phyloP scores from a whole-genome alignment of 2,888 invertebrate species.

The Nephrotoma appendiculata region DNA sequence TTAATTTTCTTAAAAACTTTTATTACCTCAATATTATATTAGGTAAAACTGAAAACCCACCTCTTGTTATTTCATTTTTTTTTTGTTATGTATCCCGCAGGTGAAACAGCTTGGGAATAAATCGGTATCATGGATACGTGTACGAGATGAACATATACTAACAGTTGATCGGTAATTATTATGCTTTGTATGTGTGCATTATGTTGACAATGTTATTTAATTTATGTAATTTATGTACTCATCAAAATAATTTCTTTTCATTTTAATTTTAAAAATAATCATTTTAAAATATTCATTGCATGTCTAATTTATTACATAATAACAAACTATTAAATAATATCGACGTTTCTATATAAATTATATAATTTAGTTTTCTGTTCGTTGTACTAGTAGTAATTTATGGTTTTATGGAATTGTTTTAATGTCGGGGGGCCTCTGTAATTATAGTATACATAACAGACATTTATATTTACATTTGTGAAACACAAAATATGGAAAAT shows the following conservation, averaged over 20 bases:
- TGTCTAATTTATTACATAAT: not conserved
- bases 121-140: constrained; percentile 84
- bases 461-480: not conserved
- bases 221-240: not conserved
- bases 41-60: not conserved
- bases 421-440: not conserved
- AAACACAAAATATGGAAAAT: not conserved
- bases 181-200: not conserved
- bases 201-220: not conserved
- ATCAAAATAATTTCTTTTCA: not conserved
- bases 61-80: constrained; percentile 8
- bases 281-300: not conserved
- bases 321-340: not conserved
- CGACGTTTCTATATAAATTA: not conserved
- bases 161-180: constrained; percentile 66
- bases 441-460: not conserved
- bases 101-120: constrained; percentile 83
- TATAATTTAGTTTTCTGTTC: not conserved
- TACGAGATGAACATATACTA: constrained; percentile 78
- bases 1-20: not conserved
- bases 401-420: not conserved
- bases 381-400: not conserved
- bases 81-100: constrained; percentile 20
- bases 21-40: not conserved
- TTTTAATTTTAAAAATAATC: not conserved